Conservation (phyloP, 2,797 vertebrate genomes). For the Xerus rutilus region DNA sequence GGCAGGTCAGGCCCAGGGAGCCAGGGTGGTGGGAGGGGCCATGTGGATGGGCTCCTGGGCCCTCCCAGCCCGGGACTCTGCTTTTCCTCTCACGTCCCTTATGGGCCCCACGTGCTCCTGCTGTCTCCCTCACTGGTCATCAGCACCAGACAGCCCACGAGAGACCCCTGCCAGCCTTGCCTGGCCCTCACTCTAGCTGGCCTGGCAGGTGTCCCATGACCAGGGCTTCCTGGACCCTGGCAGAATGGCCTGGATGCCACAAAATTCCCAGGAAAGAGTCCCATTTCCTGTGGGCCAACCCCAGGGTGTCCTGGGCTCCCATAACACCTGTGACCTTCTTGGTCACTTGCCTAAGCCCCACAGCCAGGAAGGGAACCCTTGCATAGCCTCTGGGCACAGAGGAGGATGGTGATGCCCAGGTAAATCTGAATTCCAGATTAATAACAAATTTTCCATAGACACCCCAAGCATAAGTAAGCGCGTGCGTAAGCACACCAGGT, state of each 20-base stretch:
- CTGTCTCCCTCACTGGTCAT: neutral
- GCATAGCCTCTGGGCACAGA: neutral
- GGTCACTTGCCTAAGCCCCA: neutral
- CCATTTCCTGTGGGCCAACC: neutral
- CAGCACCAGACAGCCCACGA: neutral
- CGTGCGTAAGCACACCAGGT: no score
- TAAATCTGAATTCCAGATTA: no score
- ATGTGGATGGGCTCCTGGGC: no score
- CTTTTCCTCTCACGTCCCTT: no score
- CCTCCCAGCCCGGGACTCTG: neutral
- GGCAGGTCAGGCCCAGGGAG: no score
- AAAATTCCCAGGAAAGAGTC: neutral
- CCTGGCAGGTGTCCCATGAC: neutral
- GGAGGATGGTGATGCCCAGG: no score
- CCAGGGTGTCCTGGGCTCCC: no score
- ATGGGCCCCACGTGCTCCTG: neutral
- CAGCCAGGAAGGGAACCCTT: neutral
- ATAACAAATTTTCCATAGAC: no score
- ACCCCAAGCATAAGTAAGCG: no score
- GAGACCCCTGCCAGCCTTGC: neutral
- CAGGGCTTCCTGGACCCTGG: neutral
- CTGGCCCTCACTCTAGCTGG: neutral
- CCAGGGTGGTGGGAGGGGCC: no score
- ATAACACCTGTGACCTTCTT: neutral
- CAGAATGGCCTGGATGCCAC: neutral